These are phyloP conservation scores for Lycaon pictus DNA, from an alignment of 2,113 vertebrate species.

Conservation along the genomic window DNA sequence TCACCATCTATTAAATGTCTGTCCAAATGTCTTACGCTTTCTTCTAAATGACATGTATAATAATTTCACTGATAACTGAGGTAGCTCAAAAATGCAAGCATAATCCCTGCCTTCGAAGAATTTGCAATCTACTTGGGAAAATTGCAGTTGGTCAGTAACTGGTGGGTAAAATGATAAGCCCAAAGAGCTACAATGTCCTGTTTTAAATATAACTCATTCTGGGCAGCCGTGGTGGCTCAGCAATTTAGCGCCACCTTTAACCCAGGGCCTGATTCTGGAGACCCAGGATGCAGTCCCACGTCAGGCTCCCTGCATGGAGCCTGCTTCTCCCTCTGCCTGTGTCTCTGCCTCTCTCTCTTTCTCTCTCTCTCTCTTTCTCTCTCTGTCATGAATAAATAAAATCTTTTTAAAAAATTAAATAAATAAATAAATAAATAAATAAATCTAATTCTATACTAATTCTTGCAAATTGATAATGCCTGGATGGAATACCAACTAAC, in stretches of 20 bases:
- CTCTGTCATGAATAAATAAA: no score
- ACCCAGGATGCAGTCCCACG: no score
- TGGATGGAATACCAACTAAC: background rate
- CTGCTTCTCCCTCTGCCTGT: no score
- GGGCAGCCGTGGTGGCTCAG: no score
- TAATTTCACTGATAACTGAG: background rate
- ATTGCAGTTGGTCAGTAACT: background rate
- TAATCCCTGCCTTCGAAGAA: background rate
- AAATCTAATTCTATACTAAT: background rate
- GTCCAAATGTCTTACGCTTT: constrained; percentile 5
- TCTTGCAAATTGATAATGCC: background rate
- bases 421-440: background rate
- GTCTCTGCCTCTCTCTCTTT: no score
- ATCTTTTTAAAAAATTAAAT: no score
- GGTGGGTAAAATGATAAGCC: background rate
- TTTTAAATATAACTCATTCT: background rate
- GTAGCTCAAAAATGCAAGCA: constrained; percentile 14
- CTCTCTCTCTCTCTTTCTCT: no score
- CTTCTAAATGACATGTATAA: background rate
- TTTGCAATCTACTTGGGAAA: background rate
- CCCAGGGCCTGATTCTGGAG: no score
- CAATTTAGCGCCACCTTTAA: no score
- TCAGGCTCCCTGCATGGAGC: no score
- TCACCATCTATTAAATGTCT: background rate
- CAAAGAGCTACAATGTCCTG: background rate